Percentiles rank a stretch among this genome's conserved stretches.
phyloP scores from a whole-genome alignment of 2,888 invertebrate species.

The Lasiommata megera region DNA sequence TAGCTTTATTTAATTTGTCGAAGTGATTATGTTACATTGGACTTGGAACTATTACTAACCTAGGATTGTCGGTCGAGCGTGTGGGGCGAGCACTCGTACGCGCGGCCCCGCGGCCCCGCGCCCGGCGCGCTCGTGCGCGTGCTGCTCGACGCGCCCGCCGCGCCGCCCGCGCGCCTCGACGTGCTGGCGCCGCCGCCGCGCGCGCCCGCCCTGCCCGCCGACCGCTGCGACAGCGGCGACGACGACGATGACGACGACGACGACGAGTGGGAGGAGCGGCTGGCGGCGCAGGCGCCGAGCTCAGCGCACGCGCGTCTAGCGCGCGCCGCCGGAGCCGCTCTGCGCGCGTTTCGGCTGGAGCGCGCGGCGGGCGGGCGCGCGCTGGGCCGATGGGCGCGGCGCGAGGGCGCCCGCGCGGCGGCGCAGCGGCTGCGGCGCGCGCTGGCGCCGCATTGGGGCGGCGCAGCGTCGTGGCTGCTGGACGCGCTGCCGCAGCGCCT shows the following conservation, averaged over 20 bases:
- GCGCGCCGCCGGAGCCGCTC: slow-evolving; percentile 45
- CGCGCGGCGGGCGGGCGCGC: slow-evolving; percentile 34
- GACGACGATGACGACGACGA: slow-evolving; percentile 28
- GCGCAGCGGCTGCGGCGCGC: slow-evolving; percentile 48
- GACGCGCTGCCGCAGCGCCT: slow-evolving; percentile 51
- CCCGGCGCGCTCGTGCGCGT: slow-evolving; percentile 36
- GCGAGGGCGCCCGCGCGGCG: slow-evolving; percentile 34
- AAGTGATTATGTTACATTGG: too few relatives aligned
- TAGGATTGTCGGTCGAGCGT: slow-evolving; percentile 47
- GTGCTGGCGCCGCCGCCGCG: slow-evolving; percentile 34
- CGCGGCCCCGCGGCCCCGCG: slow-evolving; percentile 45
- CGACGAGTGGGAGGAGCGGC: slow-evolving; percentile 41
- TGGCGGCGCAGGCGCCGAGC: slow-evolving; percentile 44
- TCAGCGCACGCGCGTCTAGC: slow-evolving; percentile 38
- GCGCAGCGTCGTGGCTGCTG: slow-evolving; percentile 50
- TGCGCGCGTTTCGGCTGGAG: slow-evolving; percentile 48
- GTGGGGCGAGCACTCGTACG: slow-evolving; percentile 70
- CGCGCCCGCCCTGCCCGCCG: slow-evolving; percentile 14
- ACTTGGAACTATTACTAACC: too few relatives aligned
- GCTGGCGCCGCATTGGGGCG: slow-evolving; percentile 45
- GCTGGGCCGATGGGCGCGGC: slow-evolving; percentile 40
- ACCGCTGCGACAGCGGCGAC: slow-evolving; percentile 27
- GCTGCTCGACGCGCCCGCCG: slow-evolving; percentile 42
- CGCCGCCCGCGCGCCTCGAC: slow-evolving; percentile 27
- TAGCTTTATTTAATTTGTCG: too few relatives aligned